Percentiles rank a stretch among this genome's conserved stretches.
Evolutionary conservation across 64 coral and sea anemone genomes (phyloP).

Genomic region (Hydrozoanthus tunicans): DNA sequence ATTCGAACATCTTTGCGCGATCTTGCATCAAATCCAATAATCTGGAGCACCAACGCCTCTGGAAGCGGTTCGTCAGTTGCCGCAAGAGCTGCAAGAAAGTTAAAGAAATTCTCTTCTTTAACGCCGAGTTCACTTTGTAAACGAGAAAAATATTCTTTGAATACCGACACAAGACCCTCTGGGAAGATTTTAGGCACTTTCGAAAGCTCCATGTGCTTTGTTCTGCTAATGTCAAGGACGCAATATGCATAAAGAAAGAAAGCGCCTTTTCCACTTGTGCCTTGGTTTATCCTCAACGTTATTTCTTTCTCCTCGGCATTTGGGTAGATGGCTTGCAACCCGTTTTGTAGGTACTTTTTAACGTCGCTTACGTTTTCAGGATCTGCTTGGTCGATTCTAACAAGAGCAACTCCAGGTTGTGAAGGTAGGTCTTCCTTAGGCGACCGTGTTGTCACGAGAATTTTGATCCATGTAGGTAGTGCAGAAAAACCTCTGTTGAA

Average conservation of each 20-base stretch:
- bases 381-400: not conserved
- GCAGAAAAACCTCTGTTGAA: not conserved
- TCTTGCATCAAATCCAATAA: constrained; percentile 40
- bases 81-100: constrained; percentile 50
- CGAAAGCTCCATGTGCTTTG: not conserved
- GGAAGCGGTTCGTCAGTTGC: constrained; percentile 49
- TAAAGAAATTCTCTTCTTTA: constrained; percentile 17
- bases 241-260: constrained; percentile 46
- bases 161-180: constrained; percentile 17
- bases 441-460: constrained; percentile 22
- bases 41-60: constrained; percentile 23
- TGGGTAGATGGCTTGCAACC: not conserved
- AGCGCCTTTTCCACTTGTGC: not conserved
- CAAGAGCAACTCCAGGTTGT: not conserved
- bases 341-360: not conserved
- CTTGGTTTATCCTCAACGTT: not conserved
- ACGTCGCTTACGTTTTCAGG: constrained; percentile 30
- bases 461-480: constrained; percentile 24
- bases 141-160: constrained; percentile 40
- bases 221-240: constrained; percentile 5
- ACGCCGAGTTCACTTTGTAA: constrained; percentile 22
- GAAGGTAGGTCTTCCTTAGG: constrained; percentile 8
- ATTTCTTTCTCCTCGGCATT: not conserved
- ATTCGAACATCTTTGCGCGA: not conserved
- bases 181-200: not conserved